These are phyloP conservation scores for Hydropsyche betteni DNA, from an alignment of 2,888 invertebrate genomes.

Conservation along the genomic window DNA sequence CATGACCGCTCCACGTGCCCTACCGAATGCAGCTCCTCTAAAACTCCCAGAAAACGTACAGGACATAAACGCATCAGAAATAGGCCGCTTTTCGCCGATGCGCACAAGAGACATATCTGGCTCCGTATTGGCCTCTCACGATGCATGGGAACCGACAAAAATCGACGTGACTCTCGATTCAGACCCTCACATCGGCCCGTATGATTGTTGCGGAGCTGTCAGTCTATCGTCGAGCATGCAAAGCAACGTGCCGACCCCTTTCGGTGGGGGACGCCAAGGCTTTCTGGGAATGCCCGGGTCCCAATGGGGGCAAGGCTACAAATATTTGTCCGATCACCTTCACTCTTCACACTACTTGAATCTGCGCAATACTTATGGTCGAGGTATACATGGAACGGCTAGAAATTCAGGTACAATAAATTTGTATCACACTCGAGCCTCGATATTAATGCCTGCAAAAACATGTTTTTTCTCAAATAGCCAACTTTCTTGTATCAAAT, in stretches of 20 bases:
- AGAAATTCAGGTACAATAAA: conserved; percentile 51
- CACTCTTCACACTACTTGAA: conserved; percentile 72
- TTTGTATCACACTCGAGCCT: conserved; percentile 41
- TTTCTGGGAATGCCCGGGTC: conserved; percentile 82
- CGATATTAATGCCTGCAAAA: background rate
- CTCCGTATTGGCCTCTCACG: conserved; percentile 64
- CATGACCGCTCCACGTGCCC: conserved; percentile 61
- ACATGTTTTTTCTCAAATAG: background rate
- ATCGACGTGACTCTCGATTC: conserved; percentile 60
- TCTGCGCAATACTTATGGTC: conserved; percentile 63
- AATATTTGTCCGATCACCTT: conserved; percentile 75
- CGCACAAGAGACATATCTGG: conserved; percentile 72
- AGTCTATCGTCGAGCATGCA: conserved; percentile 78
- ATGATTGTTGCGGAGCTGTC: conserved; percentile 74
- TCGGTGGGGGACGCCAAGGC: conserved; percentile 67
- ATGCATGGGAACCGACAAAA: conserved; percentile 51
- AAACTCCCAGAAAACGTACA: conserved; percentile 71
- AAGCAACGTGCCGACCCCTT: conserved; percentile 78
- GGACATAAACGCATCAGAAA: conserved; percentile 72
- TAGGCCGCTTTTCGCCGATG: conserved; percentile 71
- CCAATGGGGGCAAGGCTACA: conserved; percentile 74
- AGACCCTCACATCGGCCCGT: conserved; percentile 72
- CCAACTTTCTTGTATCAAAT: background rate
- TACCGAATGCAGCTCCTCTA: conserved; percentile 65
- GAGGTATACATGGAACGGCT: conserved; percentile 54